Conservation (phyloP, 2,888 invertebrate species). For the Lymantria monacha region DNA sequence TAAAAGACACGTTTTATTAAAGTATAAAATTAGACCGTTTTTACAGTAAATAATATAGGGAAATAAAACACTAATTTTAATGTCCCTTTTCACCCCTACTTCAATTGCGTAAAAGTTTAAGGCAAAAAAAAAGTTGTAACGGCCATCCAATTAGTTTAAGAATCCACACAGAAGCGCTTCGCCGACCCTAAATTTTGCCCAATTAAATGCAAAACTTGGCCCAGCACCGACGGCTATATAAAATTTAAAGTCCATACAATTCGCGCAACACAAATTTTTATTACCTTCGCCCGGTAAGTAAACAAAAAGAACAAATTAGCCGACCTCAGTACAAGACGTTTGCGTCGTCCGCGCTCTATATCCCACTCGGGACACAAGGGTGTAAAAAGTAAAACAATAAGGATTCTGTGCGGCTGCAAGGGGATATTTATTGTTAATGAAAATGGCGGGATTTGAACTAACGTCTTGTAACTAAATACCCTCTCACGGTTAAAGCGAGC, state of each 20-base stretch:
- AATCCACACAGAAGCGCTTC: conserved; percentile 78
- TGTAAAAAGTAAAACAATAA: conserved; percentile 83
- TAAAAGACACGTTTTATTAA: no score
- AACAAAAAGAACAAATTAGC: conserved; percentile 81
- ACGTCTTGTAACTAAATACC: conserved; percentile 83
- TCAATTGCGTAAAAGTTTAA: conserved; percentile 65
- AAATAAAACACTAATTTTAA: conserved; percentile 11
- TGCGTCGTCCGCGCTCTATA: conserved; percentile 61
- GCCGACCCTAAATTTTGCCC: conserved; percentile 78
- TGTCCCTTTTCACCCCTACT: conserved; percentile 46
- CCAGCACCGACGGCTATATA: conserved; percentile 72
- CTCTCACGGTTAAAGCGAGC: conserved; percentile 82
- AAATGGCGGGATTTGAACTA: conserved; percentile 82
- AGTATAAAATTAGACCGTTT: no score
- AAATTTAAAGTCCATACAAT: conserved; percentile 81
- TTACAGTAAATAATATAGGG: no score
- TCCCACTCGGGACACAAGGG: conserved; percentile 78
- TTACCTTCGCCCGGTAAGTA: conserved; percentile 76
- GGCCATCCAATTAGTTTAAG: conserved; percentile 79
- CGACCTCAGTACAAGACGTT: conserved; percentile 64
- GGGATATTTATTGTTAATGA: conserved; percentile 84
- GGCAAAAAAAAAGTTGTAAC: conserved; percentile 74
- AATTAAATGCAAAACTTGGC: conserved; percentile 80
- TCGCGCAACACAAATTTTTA: conserved; percentile 82
- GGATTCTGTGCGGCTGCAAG: conserved; percentile 77